Conservation (phyloP, 2,888 invertebrate species). For the Andrena chrysosceles region DNA sequence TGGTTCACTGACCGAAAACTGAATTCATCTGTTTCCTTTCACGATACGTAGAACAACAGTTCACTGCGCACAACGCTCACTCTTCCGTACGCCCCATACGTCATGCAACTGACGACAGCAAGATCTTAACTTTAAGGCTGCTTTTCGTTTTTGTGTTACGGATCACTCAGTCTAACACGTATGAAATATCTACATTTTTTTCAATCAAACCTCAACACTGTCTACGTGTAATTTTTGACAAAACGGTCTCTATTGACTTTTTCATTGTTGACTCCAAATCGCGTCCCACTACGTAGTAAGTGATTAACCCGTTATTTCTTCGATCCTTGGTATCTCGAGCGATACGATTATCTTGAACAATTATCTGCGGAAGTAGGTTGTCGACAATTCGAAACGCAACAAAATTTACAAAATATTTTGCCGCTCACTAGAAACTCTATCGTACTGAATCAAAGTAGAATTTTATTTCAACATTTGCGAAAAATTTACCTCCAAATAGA, state of each 20-base stretch:
- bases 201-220: no score
- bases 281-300: background rate
- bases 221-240: no score
- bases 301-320: no score
- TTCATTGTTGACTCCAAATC: background rate
- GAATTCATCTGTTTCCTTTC: slow-evolving; percentile 47
- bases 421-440: no score
- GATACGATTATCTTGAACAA: background rate
- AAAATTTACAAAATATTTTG: no score
- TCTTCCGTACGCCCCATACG: slow-evolving; percentile 12
- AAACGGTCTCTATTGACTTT: background rate
- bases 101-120: slow-evolving; percentile 48
- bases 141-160: background rate
- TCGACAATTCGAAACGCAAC: slow-evolving; percentile 15
- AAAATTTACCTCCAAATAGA: no score
- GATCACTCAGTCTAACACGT: no score
- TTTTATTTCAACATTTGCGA: no score
- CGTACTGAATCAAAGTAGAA: no score
- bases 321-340: background rate
- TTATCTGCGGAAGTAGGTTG: background rate
- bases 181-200: background rate
- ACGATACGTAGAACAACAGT: slow-evolving; percentile 12
- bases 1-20: slow-evolving; percentile 43
- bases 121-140: slow-evolving; percentile 26
- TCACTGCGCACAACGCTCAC: background rate